Conservation (phyloP, 2,888 invertebrate species). For the Oscheius sp. region DNA sequence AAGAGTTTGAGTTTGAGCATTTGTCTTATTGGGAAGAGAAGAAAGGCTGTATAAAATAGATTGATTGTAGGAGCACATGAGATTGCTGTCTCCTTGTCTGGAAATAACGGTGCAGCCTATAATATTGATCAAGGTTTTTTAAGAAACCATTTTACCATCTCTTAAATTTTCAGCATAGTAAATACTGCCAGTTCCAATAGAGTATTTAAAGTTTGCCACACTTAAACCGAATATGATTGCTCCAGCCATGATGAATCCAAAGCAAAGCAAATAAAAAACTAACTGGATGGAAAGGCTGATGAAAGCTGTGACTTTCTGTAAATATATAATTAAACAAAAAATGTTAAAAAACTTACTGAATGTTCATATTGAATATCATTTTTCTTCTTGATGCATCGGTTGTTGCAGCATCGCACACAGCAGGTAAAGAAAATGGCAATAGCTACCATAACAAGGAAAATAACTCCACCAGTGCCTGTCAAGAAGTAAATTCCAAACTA, state of each 20-base stretch:
- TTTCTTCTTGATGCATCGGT: not conserved
- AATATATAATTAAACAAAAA: not conserved
- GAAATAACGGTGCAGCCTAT: no score
- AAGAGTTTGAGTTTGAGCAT: not conserved
- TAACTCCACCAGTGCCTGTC: not conserved
- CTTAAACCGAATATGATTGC: conserved; percentile 1
- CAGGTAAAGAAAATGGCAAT: conserved; percentile 13
- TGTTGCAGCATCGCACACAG: not conserved
- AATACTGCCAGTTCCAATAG: not conserved
- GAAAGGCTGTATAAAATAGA: not conserved
- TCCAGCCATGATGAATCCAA: conserved; percentile 5
- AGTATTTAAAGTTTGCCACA: not conserved
- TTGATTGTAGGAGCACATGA: not conserved
- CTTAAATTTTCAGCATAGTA: no score
- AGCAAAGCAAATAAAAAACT: not conserved
- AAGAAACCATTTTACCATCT: no score
- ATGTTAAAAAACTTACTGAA: not conserved
- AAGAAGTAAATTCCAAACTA: conserved; percentile 6
- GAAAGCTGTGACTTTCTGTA: not conserved
- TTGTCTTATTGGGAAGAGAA: not conserved
- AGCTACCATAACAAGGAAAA: not conserved
- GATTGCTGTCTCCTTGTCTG: not conserved
- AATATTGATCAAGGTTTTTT: no score
- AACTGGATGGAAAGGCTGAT: not conserved
- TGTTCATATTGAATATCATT: no score